Percentiles rank a stretch among this genome's conserved stretches.
Evolutionary conservation across 2,797 vertebrate genomes (phyloP).

Genomic region (Pipistrellus kuhlii): DNA sequence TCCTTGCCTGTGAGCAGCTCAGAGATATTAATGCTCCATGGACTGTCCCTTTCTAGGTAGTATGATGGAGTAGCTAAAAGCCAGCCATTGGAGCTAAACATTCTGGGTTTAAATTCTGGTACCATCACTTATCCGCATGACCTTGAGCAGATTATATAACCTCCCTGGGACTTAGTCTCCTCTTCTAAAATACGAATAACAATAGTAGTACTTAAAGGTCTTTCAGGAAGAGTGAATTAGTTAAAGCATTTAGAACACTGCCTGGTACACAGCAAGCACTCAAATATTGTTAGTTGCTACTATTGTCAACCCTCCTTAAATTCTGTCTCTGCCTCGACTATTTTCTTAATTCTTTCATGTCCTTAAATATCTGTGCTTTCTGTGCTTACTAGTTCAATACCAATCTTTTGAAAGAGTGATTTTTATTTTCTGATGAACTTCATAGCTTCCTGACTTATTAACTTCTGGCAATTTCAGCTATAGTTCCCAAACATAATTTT

Average conservation of each 20-base stretch:
- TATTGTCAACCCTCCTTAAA: not conserved
- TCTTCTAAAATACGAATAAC: not conserved
- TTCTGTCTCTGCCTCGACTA: not conserved
- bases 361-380: not conserved
- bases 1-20: not conserved
- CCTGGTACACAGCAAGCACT: not conserved
- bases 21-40: not conserved
- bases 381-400: not conserved
- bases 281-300: not conserved
- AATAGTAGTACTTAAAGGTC: too few species aligned
- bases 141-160: not conserved
- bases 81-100: not conserved
- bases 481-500: not conserved
- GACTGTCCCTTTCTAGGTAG: not conserved
- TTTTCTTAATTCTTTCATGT: not conserved
- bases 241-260: not conserved
- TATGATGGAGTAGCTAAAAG: not conserved
- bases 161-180: not conserved
- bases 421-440: not conserved
- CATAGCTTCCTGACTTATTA: not conserved
- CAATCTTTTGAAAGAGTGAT: not conserved
- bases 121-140: not conserved
- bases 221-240: not conserved
- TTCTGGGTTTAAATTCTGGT: not conserved
- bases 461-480: not conserved